phyloP scores from a whole-genome alignment of 2,888 invertebrate species.

The Acanthosoma haemorrhoidale region DNA sequence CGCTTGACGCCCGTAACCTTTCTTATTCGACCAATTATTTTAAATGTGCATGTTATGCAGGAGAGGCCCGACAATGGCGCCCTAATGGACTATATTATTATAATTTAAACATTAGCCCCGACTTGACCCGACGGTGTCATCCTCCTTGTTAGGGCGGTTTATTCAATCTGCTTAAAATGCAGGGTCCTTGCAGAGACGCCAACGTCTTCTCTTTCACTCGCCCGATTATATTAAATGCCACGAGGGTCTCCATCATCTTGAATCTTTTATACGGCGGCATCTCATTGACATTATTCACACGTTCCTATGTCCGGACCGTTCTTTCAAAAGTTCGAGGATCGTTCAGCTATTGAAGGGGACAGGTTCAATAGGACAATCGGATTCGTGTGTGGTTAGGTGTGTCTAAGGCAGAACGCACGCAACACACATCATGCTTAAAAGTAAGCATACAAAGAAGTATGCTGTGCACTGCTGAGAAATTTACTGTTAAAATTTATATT shows the following conservation, averaged over 20 bases:
- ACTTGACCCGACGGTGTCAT: background rate
- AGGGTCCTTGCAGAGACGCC: slow-evolving; percentile 1
- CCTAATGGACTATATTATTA: slow-evolving; percentile 5
- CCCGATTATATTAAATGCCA: slow-evolving; percentile 10
- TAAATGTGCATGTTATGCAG: background rate
- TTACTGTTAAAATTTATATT: no score
- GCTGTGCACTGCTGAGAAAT: no score
- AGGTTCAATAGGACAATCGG: no score
- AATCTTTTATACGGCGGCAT: background rate
- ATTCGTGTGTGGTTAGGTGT: no score
- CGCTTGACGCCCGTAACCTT: background rate
- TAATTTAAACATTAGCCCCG: slow-evolving; percentile 7
- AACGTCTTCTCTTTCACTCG: slow-evolving; percentile 6
- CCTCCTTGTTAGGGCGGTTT: background rate
- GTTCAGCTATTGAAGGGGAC: background rate
- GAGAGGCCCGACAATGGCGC: background rate
- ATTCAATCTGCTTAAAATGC: slow-evolving; percentile 9
- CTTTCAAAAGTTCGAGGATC: background rate
- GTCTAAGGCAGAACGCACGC: no score
- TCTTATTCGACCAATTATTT: slow-evolving; percentile 10
- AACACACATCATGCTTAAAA: no score
- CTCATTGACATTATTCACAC: slow-evolving; percentile 17
- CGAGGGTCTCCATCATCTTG: background rate
- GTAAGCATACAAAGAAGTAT: no score
- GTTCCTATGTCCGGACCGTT: background rate